Evolutionary conservation across 2,113 vertebrate genomes (phyloP), one percentile per base, ranked within the genome.

Genomic region (Castor canadensis): DNA sequence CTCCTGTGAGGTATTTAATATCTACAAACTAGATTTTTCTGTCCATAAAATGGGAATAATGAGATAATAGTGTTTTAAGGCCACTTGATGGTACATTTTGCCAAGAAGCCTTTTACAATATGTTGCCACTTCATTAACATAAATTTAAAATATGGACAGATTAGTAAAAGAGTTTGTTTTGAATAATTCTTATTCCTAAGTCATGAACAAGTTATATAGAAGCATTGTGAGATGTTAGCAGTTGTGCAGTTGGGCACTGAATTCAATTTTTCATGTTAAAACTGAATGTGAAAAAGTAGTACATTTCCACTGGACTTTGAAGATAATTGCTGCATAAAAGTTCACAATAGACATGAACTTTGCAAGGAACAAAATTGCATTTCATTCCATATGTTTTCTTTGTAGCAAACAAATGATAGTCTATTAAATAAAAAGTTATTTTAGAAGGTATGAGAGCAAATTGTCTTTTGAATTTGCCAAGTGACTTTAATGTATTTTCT

Each of bases 401-500:
- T 91, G 49, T 66, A 62, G 40, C 4, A 84, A 75, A 83, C 56
- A 73, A 89, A 80, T 52, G 75, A 6, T 3, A 62, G 54, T 80
- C 30, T 95, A 49, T 73, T 82, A 92, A 90, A 87, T 56, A 87
- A 87, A 60, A 16, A 43, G 13, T 64, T 67, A 11, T 15, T 28
- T n/a, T 87, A 83, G 17, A 87, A 69, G 6, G 1, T 66, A 72
- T 32, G 71, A 72, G 28, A 87, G 58, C 7, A 92, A 73, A 92
- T 92, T 85, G 35, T 76, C 91, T 94, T 85, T 45, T 72, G 56
- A 66, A 81, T 77, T 82, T 72, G 22, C 47, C 72, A 87, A 73
- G 38, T 56, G 30, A 60, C 35, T 62, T 66, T 80, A 87, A 75
- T 54, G 9, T 45, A 38, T 62, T 95, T 80, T 95, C 67, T 72